phyloP scores from a whole-genome alignment of 2,888 invertebrate species.

The Drosophila limbata region DNA sequence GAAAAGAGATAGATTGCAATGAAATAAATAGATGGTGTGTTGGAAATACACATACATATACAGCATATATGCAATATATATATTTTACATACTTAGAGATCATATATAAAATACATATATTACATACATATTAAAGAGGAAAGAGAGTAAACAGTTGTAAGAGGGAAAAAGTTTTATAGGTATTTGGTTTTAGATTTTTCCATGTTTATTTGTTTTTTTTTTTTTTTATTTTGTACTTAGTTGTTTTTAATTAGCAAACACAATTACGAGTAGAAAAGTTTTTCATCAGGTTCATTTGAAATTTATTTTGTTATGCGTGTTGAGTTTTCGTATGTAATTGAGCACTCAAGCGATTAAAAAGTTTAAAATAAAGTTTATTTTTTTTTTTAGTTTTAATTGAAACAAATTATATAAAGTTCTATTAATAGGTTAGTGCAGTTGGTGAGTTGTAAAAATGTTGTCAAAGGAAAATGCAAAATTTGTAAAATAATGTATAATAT shows the following conservation, averaged over 20 bases:
- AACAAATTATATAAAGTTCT: slow-evolving; percentile 40
- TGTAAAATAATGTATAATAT: slow-evolving; percentile 38
- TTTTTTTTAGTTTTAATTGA: slow-evolving; percentile 18
- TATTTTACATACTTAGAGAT: slow-evolving; percentile 57
- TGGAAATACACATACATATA: slow-evolving; percentile 78
- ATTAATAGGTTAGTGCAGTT: slow-evolving; percentile 61
- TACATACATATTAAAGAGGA: slow-evolving; percentile 58
- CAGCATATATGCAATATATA: slow-evolving; percentile 69
- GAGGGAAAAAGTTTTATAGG: slow-evolving; percentile 76
- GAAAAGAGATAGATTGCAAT: slow-evolving; percentile 13
- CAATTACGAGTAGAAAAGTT: slow-evolving; percentile 43
- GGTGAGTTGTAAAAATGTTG: slow-evolving; percentile 64
- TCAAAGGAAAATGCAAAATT: slow-evolving; percentile 28
- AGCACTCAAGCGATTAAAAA: slow-evolving; percentile 58
- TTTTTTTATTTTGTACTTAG: slow-evolving; percentile 27
- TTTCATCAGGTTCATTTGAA: slow-evolving; percentile 31
- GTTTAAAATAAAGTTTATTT: slow-evolving; percentile 40
- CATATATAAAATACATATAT: slow-evolving; percentile 69
- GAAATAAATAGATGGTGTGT: slow-evolving; percentile 27
- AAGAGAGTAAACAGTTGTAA: slow-evolving; percentile 67
- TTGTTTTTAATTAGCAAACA: slow-evolving; percentile 37
- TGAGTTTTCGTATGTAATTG: slow-evolving; percentile 51
- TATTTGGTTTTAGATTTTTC: slow-evolving; percentile 31
- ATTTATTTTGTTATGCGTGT: slow-evolving; percentile 62
- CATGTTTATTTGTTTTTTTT: slow-evolving; percentile 13